These are phyloP conservation scores for Pocillopora grandis DNA, from an alignment of 92 coral and sea anemone genomes.

Conservation along the genomic window DNA sequence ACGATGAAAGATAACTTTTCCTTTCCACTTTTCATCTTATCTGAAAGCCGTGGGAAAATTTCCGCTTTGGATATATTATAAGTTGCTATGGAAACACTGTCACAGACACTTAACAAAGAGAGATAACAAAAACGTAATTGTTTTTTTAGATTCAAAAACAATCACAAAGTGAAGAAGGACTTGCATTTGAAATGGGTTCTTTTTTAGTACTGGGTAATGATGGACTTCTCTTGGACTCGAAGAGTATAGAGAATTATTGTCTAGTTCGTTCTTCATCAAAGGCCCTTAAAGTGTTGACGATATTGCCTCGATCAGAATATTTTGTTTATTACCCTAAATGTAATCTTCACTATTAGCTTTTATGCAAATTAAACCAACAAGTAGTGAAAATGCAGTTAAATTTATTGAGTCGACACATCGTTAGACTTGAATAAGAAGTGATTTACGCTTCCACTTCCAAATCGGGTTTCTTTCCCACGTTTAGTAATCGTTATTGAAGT, in stretches of 20 bases:
- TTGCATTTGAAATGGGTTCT: background rate
- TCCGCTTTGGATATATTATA: background rate
- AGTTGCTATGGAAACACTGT: slow-evolving; percentile 35
- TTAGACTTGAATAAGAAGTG: background rate
- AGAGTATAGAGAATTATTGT: background rate
- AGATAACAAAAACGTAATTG: slow-evolving; percentile 6
- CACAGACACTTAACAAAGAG: slow-evolving; percentile 25
- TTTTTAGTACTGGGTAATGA: background rate
- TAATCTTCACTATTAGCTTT: background rate
- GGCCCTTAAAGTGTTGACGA: background rate
- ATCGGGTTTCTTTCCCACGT: slow-evolving; percentile 22
- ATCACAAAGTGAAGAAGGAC: background rate
- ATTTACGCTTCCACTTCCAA: background rate
- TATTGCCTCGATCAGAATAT: background rate
- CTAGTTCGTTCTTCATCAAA: background rate
- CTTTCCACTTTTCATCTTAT: slow-evolving; percentile 16
- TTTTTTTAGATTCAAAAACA: background rate
- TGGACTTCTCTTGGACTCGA: background rate
- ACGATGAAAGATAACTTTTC: slow-evolving; percentile 13
- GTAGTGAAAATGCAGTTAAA: background rate
- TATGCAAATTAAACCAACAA: background rate
- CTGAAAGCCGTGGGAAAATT: slow-evolving; percentile 50
- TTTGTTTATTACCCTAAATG: slow-evolving; percentile 6
- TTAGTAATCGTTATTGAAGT: slow-evolving; percentile 11
- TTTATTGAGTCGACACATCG: background rate